These are phyloP conservation scores for Helicolenus hilgendorfi DNA, from an alignment of 2,797 vertebrate genomes.

Conservation along the genomic window DNA sequence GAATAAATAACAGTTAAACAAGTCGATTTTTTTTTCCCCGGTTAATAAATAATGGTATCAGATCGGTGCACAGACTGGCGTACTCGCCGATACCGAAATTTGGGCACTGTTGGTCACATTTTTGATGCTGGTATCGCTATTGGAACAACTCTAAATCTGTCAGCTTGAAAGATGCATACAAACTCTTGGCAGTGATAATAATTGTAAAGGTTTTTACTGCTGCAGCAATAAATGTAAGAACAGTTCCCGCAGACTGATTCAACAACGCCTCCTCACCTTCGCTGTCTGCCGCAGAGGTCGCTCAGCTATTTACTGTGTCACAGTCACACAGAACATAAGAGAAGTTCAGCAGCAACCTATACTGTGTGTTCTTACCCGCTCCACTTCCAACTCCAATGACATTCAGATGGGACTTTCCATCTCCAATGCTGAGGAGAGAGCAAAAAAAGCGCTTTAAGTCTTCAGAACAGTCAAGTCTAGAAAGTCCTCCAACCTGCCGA, in stretches of 20 bases:
- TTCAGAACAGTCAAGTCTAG: constrained; percentile 14
- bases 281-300: constrained; percentile 22
- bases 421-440: constrained; percentile 89
- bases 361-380: constrained; percentile 88
- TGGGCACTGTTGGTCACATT: too few species aligned
- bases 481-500: constrained; percentile 53
- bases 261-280: constrained; percentile 24
- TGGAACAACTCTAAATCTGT: neutral
- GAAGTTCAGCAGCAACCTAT: constrained; percentile 5
- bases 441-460: neutral
- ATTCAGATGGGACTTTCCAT: constrained; percentile 90
- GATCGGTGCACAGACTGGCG: too few species aligned
- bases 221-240: constrained; percentile 27
- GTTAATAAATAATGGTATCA: too few species aligned
- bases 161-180: constrained; percentile 3
- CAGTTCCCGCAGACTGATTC: neutral
- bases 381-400: constrained; percentile 95
- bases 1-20: too few species aligned
- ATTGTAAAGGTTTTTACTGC: constrained; percentile 17
- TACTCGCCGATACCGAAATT: too few species aligned
- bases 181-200: constrained; percentile 24
- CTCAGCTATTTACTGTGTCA: constrained; percentile 27
- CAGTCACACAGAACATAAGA: constrained; percentile 7
- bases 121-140: too few species aligned
- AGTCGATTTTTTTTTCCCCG: too few species aligned